Evolutionary conservation across 2,797 vertebrate genomes (phyloP), one percentile per base, ranked within the genome.

Genomic region (Carapus acus): DNA sequence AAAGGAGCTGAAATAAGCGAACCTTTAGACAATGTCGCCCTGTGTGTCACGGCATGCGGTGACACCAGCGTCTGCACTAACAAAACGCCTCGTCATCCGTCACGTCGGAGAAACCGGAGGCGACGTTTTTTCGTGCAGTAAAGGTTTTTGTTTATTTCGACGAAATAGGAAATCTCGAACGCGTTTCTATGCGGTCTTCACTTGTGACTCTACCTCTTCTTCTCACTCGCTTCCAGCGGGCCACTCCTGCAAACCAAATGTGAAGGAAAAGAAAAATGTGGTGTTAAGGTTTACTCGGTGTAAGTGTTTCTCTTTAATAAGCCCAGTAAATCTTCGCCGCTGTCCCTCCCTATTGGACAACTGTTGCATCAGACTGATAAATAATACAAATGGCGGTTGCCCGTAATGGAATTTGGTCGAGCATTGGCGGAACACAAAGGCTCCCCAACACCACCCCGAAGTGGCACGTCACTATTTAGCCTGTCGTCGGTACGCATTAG

Each of bases 401-500:
- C 60, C 71, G 19, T 85, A 86, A 87, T 85, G 68, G 64, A 77
- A 79, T 83, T 84, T 87, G 52, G 69, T 61, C 67, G 56, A 38
- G 56, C 62, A 79, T 67, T 77, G 62, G 78, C 52, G 72, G 57
- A 58, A 29, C 11, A 29, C 27, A 29, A 6, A 29, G 6, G 11
- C 27, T 6, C 27, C 6, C 27, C 6, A 6, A 29, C 27, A 29
- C 27, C 36, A 29, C 31, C 33, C 23, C 23, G 3, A 55, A 50
- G 62, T 51, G 22, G 21, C 45, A 53, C 60, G 50, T 68, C 55
- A 68, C 59, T 71, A 58, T 80, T 69, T 67, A 46, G 54, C 58
- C 62, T 77, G 67, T 83, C 80, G 81, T 84, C 76, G 81, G 80
- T 84, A 69, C 71, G 58, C 69, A 83, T 85, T 87, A 84, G 65